phyloP scores from a whole-genome alignment of 37 sponge, comb jelly and placozoan species.

The Eunapius fragilis region DNA sequence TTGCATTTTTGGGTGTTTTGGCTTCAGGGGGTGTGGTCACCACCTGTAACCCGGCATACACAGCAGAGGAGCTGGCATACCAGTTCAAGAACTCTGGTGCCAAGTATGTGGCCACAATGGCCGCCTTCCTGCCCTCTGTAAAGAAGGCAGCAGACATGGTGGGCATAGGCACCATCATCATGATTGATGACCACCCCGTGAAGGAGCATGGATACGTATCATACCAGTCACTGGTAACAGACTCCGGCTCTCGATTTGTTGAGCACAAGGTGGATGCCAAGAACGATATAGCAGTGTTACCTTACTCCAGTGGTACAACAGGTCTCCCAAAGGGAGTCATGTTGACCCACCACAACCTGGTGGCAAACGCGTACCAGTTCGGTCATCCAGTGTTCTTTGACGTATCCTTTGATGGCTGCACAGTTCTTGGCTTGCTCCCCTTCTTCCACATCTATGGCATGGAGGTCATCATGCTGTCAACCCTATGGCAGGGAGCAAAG shows the following conservation, averaged over 20 bases:
- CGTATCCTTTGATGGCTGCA: background rate
- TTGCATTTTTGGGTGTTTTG: constrained; percentile 56
- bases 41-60: constrained; percentile 78
- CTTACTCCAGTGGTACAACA: constrained; percentile 92
- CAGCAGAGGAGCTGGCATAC: constrained; percentile 62
- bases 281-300: constrained; percentile 62
- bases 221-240: constrained; percentile 29
- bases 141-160: constrained; percentile 37
- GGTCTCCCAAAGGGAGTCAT: constrained; percentile 93
- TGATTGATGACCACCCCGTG: constrained; percentile 23
- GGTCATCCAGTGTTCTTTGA: constrained; percentile 35
- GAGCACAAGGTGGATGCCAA: constrained; percentile 23
- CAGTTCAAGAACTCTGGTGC: constrained; percentile 71
- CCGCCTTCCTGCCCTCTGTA: constrained; percentile 49
- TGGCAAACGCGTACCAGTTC: constrained; percentile 60
- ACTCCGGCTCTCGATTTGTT: constrained; percentile 56
- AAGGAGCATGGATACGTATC: constrained; percentile 10
- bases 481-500: constrained; percentile 55
- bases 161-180: constrained; percentile 45
- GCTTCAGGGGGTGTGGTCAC: constrained; percentile 76
- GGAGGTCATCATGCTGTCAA: constrained; percentile 38
- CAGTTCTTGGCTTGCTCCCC: constrained; percentile 60
- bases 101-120: constrained; percentile 59
- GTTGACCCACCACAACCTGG: constrained; percentile 75
- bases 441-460: constrained; percentile 90